These are phyloP conservation scores for Champsocephalus gunnari DNA, from an alignment of 2,797 vertebrate genomes.

Conservation along the genomic window DNA sequence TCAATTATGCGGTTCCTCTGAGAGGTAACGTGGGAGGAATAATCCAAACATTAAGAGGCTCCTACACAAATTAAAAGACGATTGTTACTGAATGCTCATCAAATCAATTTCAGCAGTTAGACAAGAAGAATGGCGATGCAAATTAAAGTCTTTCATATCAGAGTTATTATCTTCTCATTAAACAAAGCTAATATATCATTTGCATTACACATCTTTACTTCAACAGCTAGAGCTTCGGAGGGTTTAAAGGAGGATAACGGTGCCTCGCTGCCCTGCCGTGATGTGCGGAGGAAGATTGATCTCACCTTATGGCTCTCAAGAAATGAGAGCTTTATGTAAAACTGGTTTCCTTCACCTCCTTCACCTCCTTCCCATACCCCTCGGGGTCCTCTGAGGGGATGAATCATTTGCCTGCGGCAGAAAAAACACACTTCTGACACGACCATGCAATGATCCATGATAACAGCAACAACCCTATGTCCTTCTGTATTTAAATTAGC, in stretches of 20 bases:
- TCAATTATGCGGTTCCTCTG: slow-evolving; percentile 50
- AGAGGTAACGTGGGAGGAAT: slow-evolving; percentile 56
- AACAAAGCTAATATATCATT: slow-evolving; percentile 5
- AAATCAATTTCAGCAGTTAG: slow-evolving; percentile 19
- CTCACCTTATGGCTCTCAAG: slow-evolving; percentile 28
- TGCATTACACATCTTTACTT: neutral
- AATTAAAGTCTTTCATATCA: slow-evolving; percentile 23
- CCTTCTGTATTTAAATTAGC: no score
- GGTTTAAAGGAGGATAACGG: slow-evolving; percentile 15
- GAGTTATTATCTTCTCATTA: slow-evolving; percentile 6
- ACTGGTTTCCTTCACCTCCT: slow-evolving; percentile 31
- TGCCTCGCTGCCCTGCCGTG: neutral
- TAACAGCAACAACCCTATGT: neutral
- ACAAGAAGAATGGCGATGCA: slow-evolving; percentile 8
- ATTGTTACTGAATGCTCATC: slow-evolving; percentile 9
- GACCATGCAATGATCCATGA: neutral
- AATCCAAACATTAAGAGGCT: slow-evolving; percentile 56
- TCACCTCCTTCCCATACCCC: neutral
- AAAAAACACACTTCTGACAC: slow-evolving; percentile 6
- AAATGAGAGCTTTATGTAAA: slow-evolving; percentile 30
- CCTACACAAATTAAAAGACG: slow-evolving; percentile 48
- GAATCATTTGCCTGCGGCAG: slow-evolving; percentile 29
- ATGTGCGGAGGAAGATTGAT: slow-evolving; percentile 25
- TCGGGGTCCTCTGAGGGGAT: slow-evolving; percentile 13
- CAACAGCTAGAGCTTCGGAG: neutral